phyloP scores from a whole-genome alignment of 30 jellyfish, hydroid and myxozoan genomes.

The Aurelia sp. region DNA sequence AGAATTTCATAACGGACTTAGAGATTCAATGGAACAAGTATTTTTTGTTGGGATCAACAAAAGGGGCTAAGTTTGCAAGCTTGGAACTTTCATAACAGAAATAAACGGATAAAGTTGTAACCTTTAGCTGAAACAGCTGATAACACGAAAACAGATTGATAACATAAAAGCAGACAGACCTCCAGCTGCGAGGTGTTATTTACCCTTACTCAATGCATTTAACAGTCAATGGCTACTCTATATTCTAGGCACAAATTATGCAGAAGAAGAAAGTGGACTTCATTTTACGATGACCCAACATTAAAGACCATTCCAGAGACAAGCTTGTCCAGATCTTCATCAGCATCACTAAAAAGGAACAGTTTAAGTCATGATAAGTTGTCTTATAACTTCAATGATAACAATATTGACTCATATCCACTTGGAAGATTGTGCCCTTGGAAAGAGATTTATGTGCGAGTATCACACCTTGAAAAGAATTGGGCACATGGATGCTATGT shows the following conservation, averaged over 20 bases:
- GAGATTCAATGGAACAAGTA: too few species aligned
- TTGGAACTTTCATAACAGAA: too few species aligned
- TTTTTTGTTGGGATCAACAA: too few species aligned
- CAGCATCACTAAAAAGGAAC: slow-evolving; percentile 5
- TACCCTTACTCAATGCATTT: too few species aligned
- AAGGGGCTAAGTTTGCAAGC: too few species aligned
- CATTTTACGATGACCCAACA: slow-evolving; percentile 14
- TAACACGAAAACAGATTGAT: too few species aligned
- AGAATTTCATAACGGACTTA: too few species aligned
- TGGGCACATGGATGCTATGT: slow-evolving; percentile 52
- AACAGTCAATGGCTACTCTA: too few species aligned
- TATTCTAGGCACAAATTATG: slow-evolving; percentile 35
- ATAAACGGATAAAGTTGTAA: too few species aligned
- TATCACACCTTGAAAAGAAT: slow-evolving; percentile 37
- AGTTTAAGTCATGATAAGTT: neutral
- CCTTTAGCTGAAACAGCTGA: too few species aligned
- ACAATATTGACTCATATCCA: neutral
- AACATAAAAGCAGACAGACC: too few species aligned
- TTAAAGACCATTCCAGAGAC: slow-evolving; percentile 31
- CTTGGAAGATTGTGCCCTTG: slow-evolving; percentile 15
- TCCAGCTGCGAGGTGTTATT: too few species aligned
- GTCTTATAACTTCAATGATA: slow-evolving; percentile 17
- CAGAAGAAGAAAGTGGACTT: slow-evolving; percentile 22
- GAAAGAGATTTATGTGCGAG: slow-evolving; percentile 45
- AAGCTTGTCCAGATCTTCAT: slow-evolving; percentile 9